Evolutionary conservation across 1,140 invertebrate species (phyloP).

Genomic region (Drosophila lacteicornis): DNA sequence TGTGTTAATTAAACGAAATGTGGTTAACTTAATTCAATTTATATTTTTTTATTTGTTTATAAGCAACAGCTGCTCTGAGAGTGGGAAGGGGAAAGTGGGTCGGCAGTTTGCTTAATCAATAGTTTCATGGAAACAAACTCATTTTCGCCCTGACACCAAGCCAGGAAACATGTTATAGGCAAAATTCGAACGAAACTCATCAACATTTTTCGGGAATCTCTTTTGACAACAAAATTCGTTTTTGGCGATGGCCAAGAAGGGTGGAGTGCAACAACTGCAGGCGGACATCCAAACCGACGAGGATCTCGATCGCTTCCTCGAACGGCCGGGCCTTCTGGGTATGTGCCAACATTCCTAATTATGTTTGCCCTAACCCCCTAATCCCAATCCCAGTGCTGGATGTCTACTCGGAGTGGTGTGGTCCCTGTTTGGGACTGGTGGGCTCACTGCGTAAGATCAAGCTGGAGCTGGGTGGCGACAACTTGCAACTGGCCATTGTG

Average conservation of each 20-base stretch:
- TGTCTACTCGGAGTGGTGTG: slow-evolving; percentile 97
- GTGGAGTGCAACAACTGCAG: slow-evolving; percentile 90
- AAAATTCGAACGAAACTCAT: slow-evolving; percentile 7
- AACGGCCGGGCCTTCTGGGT: slow-evolving; percentile 92
- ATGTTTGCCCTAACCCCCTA: too few species aligned
- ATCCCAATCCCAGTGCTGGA: slow-evolving; percentile 90
- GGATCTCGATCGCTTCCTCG: slow-evolving; percentile 92
- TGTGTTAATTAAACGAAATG: slow-evolving; percentile 52
- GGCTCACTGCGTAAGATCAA: slow-evolving; percentile 95
- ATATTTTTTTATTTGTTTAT: slow-evolving; percentile 21
- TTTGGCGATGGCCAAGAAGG: slow-evolving; percentile 88
- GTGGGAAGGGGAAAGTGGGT: not conserved
- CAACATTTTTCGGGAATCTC: slow-evolving; percentile 6
- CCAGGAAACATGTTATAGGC: slow-evolving; percentile 2
- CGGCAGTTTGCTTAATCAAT: slow-evolving; percentile 67
- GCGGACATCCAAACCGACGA: slow-evolving; percentile 92
- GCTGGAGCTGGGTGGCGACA: slow-evolving; percentile 94
- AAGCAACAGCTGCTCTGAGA: too few species aligned
- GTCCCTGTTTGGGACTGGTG: slow-evolving; percentile 94
- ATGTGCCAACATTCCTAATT: slow-evolving; percentile 10
- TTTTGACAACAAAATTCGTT: slow-evolving; percentile 29
- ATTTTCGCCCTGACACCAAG: not conserved
- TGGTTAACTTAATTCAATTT: slow-evolving; percentile 54
- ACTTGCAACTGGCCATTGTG: slow-evolving; percentile 92
- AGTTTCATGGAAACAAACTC: slow-evolving; percentile 47